phyloP scores from a whole-genome alignment of 2,888 invertebrate species.

The Macrostomum cliftonense region DNA sequence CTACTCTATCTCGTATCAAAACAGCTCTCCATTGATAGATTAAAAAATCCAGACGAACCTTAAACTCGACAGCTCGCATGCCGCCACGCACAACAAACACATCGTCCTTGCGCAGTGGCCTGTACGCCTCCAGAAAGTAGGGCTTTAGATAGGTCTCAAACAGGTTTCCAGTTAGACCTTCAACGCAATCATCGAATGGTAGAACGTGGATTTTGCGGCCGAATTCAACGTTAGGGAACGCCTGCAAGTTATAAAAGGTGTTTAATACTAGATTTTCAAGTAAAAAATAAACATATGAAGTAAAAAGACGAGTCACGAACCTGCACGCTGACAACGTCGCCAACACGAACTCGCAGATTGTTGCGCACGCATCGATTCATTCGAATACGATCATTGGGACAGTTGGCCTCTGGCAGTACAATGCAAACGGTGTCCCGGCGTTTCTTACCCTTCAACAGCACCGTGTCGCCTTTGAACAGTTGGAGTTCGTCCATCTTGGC shows the following conservation, averaged over 20 bases:
- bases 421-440: constrained; percentile 12
- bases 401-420: constrained; percentile 69
- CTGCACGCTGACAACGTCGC: constrained; percentile 10
- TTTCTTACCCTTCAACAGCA: constrained; percentile 12
- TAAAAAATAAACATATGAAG: too few species aligned
- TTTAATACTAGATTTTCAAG: too few species aligned
- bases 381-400: constrained; percentile 9
- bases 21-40: too few species aligned
- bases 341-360: constrained; percentile 10
- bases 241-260: too few species aligned
- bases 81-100: constrained; percentile 91
- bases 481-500: constrained; percentile 96
- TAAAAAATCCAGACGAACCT: too few species aligned
- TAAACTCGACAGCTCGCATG: constrained; percentile 96
- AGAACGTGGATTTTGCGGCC: neutral
- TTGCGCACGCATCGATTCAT: constrained; percentile 12
- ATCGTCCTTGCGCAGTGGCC: constrained; percentile 84
- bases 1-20: too few species aligned
- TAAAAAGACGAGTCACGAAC: too few species aligned
- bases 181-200: constrained; percentile 1
- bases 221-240: too few species aligned
- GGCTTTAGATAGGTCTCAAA: constrained; percentile 97
- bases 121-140: constrained; percentile 93
- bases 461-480: constrained; percentile 55
- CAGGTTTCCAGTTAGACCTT: constrained; percentile 43